phyloP scores from a whole-genome alignment of 2,797 vertebrate species.

The Orestias chungarensis region DNA sequence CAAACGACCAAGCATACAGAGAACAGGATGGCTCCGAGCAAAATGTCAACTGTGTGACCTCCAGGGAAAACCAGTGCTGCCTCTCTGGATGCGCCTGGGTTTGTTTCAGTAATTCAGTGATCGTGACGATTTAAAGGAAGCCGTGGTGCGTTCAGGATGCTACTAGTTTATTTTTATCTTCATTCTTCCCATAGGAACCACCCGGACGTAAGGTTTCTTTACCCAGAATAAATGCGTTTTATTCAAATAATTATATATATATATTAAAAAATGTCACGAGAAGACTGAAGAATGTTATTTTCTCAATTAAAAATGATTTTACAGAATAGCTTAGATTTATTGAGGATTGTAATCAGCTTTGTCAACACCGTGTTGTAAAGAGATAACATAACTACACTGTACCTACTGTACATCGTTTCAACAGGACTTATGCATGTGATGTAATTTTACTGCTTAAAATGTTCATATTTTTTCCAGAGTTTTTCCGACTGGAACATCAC shows the following conservation, averaged over 20 bases:
- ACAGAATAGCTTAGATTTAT: not conserved
- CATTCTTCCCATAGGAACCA: not conserved
- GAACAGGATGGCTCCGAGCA: slow-evolving; percentile 37
- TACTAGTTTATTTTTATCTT: not conserved
- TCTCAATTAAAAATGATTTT: not conserved
- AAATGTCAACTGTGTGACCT: slow-evolving; percentile 65
- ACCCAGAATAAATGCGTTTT: too few relatives aligned
- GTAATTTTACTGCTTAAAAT: not conserved
- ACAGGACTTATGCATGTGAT: too few relatives aligned
- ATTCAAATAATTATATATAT: too few relatives aligned
- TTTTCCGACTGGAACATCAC: not conserved
- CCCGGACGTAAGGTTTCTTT: not conserved
- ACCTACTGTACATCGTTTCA: too few relatives aligned
- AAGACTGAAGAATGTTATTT: not conserved
- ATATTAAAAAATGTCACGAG: too few relatives aligned
- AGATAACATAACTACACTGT: too few relatives aligned
- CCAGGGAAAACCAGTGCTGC: slow-evolving; percentile 40
- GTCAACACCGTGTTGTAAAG: not conserved
- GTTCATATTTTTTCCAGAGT: not conserved
- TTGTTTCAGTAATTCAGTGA: not conserved
- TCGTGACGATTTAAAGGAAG: not conserved
- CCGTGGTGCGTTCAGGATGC: not conserved
- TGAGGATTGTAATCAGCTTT: not conserved
- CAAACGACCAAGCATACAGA: slow-evolving; percentile 44
- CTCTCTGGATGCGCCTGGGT: slow-evolving; percentile 8